phyloP scores from a whole-genome alignment of 2,888 invertebrate species.

The Hylaea fasciaria region DNA sequence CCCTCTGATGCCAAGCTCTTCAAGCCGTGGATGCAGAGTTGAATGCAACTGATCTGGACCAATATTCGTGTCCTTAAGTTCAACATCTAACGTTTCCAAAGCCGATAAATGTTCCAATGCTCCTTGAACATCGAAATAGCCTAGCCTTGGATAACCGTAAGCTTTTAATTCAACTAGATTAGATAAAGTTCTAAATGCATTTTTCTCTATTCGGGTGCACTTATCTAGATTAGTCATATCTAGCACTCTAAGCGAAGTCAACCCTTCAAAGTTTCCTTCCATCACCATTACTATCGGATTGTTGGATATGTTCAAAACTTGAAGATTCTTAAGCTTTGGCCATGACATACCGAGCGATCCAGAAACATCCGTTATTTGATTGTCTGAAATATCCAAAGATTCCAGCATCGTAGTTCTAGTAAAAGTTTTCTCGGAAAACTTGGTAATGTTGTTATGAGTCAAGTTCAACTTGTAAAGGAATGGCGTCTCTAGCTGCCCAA shows the following conservation, averaged over 20 bases:
- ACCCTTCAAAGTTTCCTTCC: constrained; percentile 90
- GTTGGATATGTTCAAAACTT: constrained; percentile 90
- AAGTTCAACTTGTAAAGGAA: constrained; percentile 92
- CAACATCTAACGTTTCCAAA: constrained; percentile 91
- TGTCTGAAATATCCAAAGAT: constrained; percentile 90
- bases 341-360: constrained; percentile 87
- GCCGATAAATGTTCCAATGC: constrained; percentile 90
- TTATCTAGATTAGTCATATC: constrained; percentile 88
- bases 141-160: constrained; percentile 91
- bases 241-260: constrained; percentile 87
- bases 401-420: constrained; percentile 92
- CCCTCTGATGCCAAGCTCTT: constrained; percentile 90
- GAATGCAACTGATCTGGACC: constrained; percentile 93
- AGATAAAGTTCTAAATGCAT: constrained; percentile 89
- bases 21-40: constrained; percentile 90
- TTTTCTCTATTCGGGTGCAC: constrained; percentile 92
- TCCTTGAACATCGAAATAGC: constrained; percentile 94
- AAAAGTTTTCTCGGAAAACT: constrained; percentile 88
- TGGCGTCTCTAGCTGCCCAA: constrained; percentile 92
- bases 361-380: constrained; percentile 86
- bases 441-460: constrained; percentile 89
- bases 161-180: constrained; percentile 89
- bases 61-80: constrained; percentile 93
- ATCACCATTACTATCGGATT: constrained; percentile 93
- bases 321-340: constrained; percentile 89